Conservation (phyloP, 2,797 vertebrate genomes). For the Pseudomugil tenellus region DNA sequence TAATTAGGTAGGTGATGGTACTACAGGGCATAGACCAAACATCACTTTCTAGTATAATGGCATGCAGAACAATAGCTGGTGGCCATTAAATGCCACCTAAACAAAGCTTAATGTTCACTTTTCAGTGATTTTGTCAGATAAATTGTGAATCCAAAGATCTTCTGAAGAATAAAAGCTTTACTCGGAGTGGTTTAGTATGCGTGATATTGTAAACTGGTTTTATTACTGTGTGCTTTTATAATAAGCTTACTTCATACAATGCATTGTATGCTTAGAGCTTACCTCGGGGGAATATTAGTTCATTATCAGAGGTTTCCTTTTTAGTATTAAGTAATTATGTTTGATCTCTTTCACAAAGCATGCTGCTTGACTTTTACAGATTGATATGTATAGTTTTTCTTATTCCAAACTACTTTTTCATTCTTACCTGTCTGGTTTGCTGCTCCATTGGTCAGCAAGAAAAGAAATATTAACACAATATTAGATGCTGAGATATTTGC, state of each 20-base stretch:
- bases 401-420: conserved; percentile 20
- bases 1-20: conserved; percentile 50
- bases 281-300: background rate
- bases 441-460: conserved; percentile 94
- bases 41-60: conserved; percentile 39
- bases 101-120: conserved; percentile 36
- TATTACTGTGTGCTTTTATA: background rate
- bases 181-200: conserved; percentile 5
- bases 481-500: conserved; percentile 82
- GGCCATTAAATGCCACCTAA: conserved; percentile 41
- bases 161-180: conserved; percentile 13
- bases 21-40: conserved; percentile 36
- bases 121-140: conserved; percentile 23
- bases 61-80: conserved; percentile 38
- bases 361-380: background rate
- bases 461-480: conserved; percentile 82
- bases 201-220: conserved; percentile 6
- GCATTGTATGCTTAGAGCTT: background rate
- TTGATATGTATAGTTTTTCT: background rate
- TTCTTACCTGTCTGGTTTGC: conserved; percentile 99
- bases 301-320: background rate
- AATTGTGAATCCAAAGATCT: conserved; percentile 9
- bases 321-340: background rate
- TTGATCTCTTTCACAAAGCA: background rate
- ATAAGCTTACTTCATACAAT: background rate